Conservation (phyloP, 1,140 invertebrate species). For the Patella vulgata region DNA sequence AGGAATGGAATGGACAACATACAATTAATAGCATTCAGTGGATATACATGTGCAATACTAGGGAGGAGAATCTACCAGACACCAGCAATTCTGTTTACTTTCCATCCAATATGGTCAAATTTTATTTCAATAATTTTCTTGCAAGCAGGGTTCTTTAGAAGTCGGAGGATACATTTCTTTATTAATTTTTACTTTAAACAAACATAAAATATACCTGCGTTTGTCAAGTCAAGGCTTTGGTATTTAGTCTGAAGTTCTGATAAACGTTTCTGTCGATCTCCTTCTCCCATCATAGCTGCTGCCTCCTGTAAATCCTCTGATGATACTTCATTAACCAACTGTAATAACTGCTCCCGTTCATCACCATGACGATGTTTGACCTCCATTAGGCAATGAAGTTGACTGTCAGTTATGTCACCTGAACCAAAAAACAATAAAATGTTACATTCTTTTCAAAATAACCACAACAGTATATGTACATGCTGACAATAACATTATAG, state of each 20-base stretch:
- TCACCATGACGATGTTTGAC: slow-evolving; percentile 48
- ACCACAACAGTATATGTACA: no score
- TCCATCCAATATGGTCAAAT: not conserved
- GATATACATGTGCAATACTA: no score
- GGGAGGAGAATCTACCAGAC: no score
- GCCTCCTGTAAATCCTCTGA: slow-evolving; percentile 51
- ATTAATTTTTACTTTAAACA: no score
- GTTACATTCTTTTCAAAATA: no score
- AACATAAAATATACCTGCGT: no score
- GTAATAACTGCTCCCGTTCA: slow-evolving; percentile 53
- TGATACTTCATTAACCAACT: slow-evolving; percentile 48
- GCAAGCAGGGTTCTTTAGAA: not conserved
- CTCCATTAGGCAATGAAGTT: slow-evolving; percentile 39
- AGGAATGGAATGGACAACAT: no score
- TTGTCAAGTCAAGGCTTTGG: slow-evolving; percentile 41
- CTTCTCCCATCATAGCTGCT: slow-evolving; percentile 43
- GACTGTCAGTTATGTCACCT: slow-evolving; percentile 51
- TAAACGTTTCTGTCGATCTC: slow-evolving; percentile 49
- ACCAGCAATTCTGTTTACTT: not conserved
- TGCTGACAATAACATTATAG: no score
- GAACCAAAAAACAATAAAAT: not conserved
- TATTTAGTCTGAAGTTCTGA: slow-evolving; percentile 49
- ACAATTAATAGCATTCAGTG: no score
- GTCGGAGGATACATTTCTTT: not conserved
- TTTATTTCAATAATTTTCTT: no score